These are phyloP conservation scores for Mercenaria mercenaria DNA, from an alignment of 1,140 invertebrate species.

Conservation along the genomic window DNA sequence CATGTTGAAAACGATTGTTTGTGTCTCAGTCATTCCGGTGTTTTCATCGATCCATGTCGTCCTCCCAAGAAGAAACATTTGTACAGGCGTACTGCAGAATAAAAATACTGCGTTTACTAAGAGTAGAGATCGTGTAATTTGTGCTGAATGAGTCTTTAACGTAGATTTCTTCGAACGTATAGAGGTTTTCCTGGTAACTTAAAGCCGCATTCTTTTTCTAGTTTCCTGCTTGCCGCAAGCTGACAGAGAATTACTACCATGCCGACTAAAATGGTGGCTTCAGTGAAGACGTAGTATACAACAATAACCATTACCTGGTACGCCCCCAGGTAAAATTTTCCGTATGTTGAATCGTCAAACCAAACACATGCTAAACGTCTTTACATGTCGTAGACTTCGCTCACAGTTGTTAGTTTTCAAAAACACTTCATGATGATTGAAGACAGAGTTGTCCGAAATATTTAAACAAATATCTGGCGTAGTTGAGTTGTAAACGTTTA, in stretches of 20 bases:
- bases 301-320: background rate
- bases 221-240: background rate
- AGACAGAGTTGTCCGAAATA: background rate
- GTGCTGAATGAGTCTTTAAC: background rate
- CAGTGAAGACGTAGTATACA: background rate
- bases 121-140: background rate
- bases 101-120: conserved; percentile 10
- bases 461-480: background rate
- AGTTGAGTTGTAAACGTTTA: background rate
- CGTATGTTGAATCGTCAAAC: background rate
- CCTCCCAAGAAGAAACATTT: background rate
- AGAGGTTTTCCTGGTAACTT: too few species aligned
- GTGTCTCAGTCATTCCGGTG: background rate
- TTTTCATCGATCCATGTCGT: background rate
- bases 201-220: background rate
- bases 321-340: background rate
- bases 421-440: background rate
- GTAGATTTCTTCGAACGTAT: background rate
- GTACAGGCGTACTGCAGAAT: background rate
- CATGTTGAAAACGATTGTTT: background rate
- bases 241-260: background rate
- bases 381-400: background rate
- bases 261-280: background rate
- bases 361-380: background rate
- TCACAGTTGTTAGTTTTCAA: background rate